Base-by-base conservation (phyloP, 2,888 invertebrate species). In the Podotricha telesiphe region DNA sequence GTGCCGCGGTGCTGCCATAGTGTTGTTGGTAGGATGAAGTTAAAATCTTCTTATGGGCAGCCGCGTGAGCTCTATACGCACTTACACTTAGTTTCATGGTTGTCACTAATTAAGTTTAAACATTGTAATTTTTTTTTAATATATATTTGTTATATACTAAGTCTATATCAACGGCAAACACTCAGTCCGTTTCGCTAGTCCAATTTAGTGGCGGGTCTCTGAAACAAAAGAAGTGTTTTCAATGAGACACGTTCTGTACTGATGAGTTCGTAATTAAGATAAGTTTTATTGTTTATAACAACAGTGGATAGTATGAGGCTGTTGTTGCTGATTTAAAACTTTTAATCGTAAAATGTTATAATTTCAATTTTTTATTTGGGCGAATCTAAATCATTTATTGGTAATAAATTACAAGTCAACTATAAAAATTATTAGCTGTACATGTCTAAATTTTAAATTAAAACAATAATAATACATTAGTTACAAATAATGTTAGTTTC, bases 51-150 rank as follows among this genome's bases (percentile, higher is more conserved):
- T 96, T 96, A 89, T 97, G 97, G 87, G 97, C 97, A 77, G 96
- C 96, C 87, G 97, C 96, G 91, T 97, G 97, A 84, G 97, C 97
- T 87, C 97, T 95, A 88, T 96, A 97, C 82, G 97, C 97, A 82
- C 97, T 97, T 82, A 97, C 97, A 89, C 97, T 97, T 85, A 97
- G 94, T 95, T 97, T 97, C 97, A 97, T 97, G 40, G 22, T 73
- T 65, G 0, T 51, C 22, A 56, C 20, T 37, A n/a, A 19, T 51
- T 47, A 45, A 28, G 6, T 15, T 45, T 20, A 34, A 47, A n/a
- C 10, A 15, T 34, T 8, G 56, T 20, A n/a, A n/a, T 3, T 15
- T 3, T 22, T 17, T 42, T 51, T 53, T 51, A 1, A 22, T 37
- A 48, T 48, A 8, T 34, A 56, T 17, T 34, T 15, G 15, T 15